A percentile compares a stretch with the other conserved stretches of the same genome.
Conservation (phyloP, 2,113 vertebrate genomes). For the Benthochromis sp. region DNA sequence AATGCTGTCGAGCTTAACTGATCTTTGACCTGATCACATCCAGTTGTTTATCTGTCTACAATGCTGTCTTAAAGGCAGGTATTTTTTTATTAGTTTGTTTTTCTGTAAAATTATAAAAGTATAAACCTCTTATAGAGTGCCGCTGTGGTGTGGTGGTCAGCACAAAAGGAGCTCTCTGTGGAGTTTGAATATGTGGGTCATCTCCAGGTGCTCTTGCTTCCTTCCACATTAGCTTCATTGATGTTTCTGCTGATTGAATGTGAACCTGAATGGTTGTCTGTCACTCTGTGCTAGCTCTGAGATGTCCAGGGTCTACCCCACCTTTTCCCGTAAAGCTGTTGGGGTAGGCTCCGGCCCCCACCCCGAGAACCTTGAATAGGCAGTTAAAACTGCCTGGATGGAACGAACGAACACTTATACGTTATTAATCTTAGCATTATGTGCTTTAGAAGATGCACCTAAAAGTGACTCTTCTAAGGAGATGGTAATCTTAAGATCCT, state of each 20-base stretch:
- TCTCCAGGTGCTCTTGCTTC: background rate
- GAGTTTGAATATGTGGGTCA: background rate
- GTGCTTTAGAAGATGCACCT: background rate
- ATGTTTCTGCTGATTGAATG: background rate
- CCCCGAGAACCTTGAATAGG: background rate
- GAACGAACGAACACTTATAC: background rate
- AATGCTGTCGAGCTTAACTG: background rate
- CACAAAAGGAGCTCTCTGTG: background rate
- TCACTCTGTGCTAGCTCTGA: background rate
- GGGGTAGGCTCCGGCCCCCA: fast-evolving
- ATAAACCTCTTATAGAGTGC: background rate
- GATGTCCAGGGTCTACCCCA: background rate
- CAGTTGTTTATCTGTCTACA: background rate
- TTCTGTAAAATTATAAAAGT: background rate
- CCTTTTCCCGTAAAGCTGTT: background rate
- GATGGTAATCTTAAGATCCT: background rate
- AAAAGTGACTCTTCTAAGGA: background rate
- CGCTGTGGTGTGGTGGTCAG: background rate
- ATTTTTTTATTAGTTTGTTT: background rate
- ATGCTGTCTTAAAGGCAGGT: background rate
- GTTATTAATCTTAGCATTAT: background rate
- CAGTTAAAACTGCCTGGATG: background rate
- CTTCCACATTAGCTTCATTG: background rate
- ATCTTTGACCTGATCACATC: background rate
- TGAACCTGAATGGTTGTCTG: background rate